Base-by-base conservation (phyloP, 2,797 vertebrate genomes). In the Lophius americanus region DNA sequence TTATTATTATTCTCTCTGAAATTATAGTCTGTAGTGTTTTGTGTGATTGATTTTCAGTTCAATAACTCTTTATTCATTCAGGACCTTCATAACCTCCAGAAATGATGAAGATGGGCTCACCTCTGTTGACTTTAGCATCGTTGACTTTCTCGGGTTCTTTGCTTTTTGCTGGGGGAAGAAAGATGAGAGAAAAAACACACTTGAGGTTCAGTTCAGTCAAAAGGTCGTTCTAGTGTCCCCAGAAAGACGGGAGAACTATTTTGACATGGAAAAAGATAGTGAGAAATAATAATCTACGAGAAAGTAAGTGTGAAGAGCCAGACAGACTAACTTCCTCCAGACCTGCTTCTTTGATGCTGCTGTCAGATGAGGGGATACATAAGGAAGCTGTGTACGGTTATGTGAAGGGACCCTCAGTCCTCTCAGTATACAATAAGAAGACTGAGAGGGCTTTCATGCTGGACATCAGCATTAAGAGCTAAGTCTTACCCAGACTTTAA, bases 131-230 rank as follows among this genome's bases (percentile, higher is more conserved):
- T 93, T 94, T 96, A 78, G 88, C 85, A 88, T 98, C 96, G 35
- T 92, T 81, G 69, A 87, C 91, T 92, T 92, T 96, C 83, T 97
- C 97, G 33, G 94, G 93, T 89, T 98, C 97, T 95, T 95, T 99
- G 93, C 94, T 93, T 96, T 97, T 99, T 87, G 93, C 97, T 99
- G 91, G n/a, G 79, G 93, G 80, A 52, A 86, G 63, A 80, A 89
- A 80, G 56, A 70, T 6, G 68, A 85, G 68, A 82, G 75, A 1
- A 4, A 4, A 6, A 3, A 53, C 61, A 84, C n/a, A 54, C 23
- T 23, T 33, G 23, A 55, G 44, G 64, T 42, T 37, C 43, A 43
- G 23, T 0, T 14, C 49, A 59, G 9, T 32, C 36, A 14, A 36
- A 52, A 13, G 32, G 9, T 6, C 54, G 36, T 51, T 47, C 44